Evolutionary conservation across 2,113 vertebrate genomes (phyloP).

Genomic region (Nycticorax nycticorax): DNA sequence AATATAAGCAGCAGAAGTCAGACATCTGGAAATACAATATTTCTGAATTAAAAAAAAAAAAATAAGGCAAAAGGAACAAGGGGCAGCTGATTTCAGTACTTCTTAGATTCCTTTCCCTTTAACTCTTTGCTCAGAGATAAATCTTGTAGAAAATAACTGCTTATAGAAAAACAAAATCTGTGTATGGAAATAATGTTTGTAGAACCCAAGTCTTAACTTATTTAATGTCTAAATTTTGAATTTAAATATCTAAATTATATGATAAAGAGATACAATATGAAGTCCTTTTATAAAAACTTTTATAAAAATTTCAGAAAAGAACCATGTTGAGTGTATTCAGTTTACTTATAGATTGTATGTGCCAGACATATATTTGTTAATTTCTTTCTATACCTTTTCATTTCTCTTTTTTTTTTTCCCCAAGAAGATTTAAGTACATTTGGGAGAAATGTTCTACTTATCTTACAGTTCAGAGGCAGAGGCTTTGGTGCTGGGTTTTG

Average conservation of each 20-base stretch:
- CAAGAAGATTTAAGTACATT: background rate
- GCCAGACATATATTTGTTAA: background rate
- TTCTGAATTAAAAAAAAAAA: background rate
- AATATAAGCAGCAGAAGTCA: background rate
- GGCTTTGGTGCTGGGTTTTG: background rate
- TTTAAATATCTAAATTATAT: background rate
- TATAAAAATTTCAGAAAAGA: background rate
- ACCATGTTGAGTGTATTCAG: background rate
- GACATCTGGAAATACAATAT: background rate
- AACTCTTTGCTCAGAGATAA: background rate
- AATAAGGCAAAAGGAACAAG: background rate
- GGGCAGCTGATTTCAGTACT: background rate
- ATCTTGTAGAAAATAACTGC: background rate
- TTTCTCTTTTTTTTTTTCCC: too few relatives aligned
- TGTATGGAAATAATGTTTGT: background rate
- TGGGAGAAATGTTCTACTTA: background rate
- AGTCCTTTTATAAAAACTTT: background rate
- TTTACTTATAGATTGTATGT: background rate
- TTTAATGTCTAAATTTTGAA: background rate
- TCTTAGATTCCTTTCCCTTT: background rate
- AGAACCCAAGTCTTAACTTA: background rate
- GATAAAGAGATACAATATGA: background rate
- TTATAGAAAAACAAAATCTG: background rate
- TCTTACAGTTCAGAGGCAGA: background rate
- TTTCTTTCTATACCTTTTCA: background rate